Evolutionary conservation across 2,113 vertebrate genomes (phyloP).

Genomic region (Ivindomyrus marchei): DNA sequence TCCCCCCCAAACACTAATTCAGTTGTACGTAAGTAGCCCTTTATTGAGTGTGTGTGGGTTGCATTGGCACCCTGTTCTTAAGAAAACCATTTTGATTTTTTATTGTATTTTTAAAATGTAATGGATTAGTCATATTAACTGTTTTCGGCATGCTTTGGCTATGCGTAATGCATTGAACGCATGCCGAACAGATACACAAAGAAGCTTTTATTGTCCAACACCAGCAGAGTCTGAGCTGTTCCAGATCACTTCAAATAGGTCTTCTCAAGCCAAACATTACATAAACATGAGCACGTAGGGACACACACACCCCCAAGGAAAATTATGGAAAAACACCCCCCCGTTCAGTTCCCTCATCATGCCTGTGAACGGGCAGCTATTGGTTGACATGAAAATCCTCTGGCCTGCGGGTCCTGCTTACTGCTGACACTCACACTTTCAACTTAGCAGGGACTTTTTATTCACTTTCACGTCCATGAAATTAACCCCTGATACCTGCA

Average conservation of each 20-base stretch:
- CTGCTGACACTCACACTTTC: not conserved
- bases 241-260: not conserved
- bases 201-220: constrained; percentile 15
- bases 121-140: not conserved
- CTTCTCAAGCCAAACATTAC: not conserved
- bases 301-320: not conserved
- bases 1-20: not conserved
- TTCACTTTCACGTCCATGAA: not conserved
- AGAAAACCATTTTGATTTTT: not conserved
- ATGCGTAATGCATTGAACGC: not conserved
- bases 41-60: not conserved
- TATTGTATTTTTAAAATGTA: not conserved
- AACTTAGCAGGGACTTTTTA: not conserved
- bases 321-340: not conserved
- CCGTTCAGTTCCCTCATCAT: not conserved
- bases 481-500: not conserved
- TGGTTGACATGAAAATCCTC: not conserved
- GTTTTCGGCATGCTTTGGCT: not conserved
- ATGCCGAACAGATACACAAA: not conserved
- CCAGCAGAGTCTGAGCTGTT: not conserved
- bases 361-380: not conserved
- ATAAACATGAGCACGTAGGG: not conserved
- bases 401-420: not conserved
- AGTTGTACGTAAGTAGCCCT: not conserved
- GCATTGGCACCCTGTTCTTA: not conserved